Base-by-base conservation (phyloP, 2,797 vertebrate genomes). In the Benthosema pterotum region DNA sequence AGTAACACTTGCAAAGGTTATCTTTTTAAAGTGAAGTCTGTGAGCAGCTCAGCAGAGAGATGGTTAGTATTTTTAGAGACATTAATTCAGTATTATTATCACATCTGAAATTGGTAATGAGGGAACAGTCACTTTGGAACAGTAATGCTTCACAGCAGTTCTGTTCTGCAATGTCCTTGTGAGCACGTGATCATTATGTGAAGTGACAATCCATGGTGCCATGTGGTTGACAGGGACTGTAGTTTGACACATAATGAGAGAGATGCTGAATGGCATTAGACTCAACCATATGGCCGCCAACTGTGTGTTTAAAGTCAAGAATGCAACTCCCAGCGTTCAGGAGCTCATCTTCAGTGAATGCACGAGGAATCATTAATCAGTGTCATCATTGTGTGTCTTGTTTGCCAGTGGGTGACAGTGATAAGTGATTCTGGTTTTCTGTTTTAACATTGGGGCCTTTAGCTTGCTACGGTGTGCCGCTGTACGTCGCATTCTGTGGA, bases 351-450 rank as follows among this genome's bases (percentile, higher is more conserved):
- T 84, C 78, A 75, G 32, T 71, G 38, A 85, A 85, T 71, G 73
- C 80, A 77, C 79, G 52, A 67, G 17, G 81, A 78, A 70, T 84
- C 77, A 86, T 89, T 91, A 82, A 90, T 91, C 85, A 82, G 79
- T 79, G 86, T 85, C 83, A 87, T 86, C 79, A 78, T 73, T 66
- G 72, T 55, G 73, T 71, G 69, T 79, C 67, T 52, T 87, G 82
- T 89, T 90, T 87, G 83, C 79, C 81, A 78, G 77, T 74, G 81
- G 81, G 81, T 86, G 86, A 88, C 88, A 90, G 64, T 62, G 78
- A 89, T 78, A 83, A 78, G 83, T 80, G 79, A 78, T 78, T 71
- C 69, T 58, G 59, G 47, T 71, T 69, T 66, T 77, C 77, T 75
- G 75, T 79, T 85, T 83, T 71, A 83, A 83, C 80, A 65, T 17